phyloP scores from a whole-genome alignment of 2,888 invertebrate genomes.

The Ophion slaviceki region DNA sequence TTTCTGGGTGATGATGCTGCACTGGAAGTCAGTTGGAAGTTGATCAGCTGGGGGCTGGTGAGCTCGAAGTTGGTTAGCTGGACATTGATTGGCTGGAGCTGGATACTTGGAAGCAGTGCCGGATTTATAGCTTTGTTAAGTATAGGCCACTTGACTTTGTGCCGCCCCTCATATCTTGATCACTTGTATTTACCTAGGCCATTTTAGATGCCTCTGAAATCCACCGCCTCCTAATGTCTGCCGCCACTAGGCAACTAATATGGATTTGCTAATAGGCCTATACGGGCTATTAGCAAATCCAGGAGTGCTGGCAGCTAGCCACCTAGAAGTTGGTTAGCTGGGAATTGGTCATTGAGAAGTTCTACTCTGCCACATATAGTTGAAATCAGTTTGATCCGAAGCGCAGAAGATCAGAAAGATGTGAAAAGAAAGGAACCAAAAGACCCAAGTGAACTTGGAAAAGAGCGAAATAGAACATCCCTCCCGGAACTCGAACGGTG shows the following conservation, averaged over 20 bases:
- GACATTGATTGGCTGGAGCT: not conserved
- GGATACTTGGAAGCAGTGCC: not conserved
- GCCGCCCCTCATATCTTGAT: too few relatives aligned
- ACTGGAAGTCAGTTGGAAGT: not conserved
- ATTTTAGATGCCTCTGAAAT: too few relatives aligned
- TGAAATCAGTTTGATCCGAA: slow-evolving; percentile 39
- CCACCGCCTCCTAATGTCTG: too few relatives aligned
- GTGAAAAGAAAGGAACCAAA: not conserved
- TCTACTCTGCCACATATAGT: not conserved
- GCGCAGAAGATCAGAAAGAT: slow-evolving; percentile 16
- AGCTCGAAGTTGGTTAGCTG: not conserved
- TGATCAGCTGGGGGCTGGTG: not conserved
- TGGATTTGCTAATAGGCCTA: too few relatives aligned
- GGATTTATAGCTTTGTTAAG: too few relatives aligned
- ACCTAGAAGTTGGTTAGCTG: not conserved
- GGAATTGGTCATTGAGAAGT: not conserved
- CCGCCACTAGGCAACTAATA: too few relatives aligned
- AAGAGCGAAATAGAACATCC: slow-evolving; percentile 39
- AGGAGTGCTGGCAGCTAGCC: not conserved
- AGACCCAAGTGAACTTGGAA: slow-evolving; percentile 36
- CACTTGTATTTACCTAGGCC: too few relatives aligned
- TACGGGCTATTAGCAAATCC: too few relatives aligned
- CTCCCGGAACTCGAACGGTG: slow-evolving; percentile 58
- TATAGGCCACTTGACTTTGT: too few relatives aligned
- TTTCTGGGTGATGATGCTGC: too few relatives aligned